These are phyloP conservation scores for Caranx melampygus DNA, from an alignment of 2,113 vertebrate species.

Conservation along the genomic window DNA sequence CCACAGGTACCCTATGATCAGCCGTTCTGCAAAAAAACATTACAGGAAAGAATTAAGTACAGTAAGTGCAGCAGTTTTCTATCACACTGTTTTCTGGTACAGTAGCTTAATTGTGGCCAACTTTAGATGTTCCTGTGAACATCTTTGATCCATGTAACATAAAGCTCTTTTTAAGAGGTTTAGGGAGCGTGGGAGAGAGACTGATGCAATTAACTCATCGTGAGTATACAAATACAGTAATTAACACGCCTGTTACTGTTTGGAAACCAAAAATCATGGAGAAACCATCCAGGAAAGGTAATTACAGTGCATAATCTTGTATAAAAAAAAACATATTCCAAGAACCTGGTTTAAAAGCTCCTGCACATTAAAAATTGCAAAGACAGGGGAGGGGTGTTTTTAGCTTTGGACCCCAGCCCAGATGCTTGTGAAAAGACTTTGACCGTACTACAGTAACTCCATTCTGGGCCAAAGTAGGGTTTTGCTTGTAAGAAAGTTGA, in stretches of 20 bases:
- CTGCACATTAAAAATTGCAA: conserved; percentile 48
- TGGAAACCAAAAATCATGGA: conserved; percentile 48
- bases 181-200: conserved; percentile 56
- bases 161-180: conserved; percentile 38
- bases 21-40: background rate
- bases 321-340: conserved; percentile 49
- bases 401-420: conserved; percentile 47
- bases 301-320: conserved; percentile 55
- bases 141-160: conserved; percentile 26
- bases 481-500: conserved; percentile 2
- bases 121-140: conserved; percentile 4
- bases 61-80: conserved; percentile 4
- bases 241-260: conserved; percentile 46
- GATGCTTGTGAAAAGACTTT: conserved; percentile 52
- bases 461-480: conserved; percentile 10
- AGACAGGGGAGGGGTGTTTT: conserved; percentile 13
- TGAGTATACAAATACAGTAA: conserved; percentile 50
- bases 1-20: background rate
- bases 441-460: conserved; percentile 20
- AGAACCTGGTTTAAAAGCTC: conserved; percentile 57
- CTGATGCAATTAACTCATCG: conserved; percentile 57
- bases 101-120: background rate
- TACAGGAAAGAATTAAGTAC: background rate
- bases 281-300: conserved; percentile 53
- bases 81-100: conserved; percentile 3